Evolutionary conservation across 2,888 invertebrate genomes (phyloP), one percentile per base, ranked within the genome.

Genomic region (Acholoe squamosa): DNA sequence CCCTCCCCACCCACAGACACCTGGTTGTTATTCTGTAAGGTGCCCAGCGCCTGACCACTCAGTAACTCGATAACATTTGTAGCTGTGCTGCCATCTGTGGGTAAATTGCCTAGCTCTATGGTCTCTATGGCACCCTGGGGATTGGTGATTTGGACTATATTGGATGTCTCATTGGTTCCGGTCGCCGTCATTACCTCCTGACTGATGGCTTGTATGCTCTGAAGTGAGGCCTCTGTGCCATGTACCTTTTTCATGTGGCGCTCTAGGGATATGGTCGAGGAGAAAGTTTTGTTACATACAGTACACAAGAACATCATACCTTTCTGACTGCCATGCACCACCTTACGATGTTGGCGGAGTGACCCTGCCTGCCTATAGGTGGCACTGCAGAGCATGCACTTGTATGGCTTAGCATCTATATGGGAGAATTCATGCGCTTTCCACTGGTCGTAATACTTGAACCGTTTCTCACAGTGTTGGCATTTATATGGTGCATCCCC

Each of bases 361-460:
- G 86, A 86, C 12, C 86, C 86, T 0, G 86, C 86, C 25, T 86
- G 86, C 3, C 86, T 25, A 19, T 86, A 86, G 19, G 86, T 86
- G n/a, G 86, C 86, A n/a, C 31, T 86, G 54, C 86, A 86, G 0
- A 86, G 28, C 31, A 56, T 0, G 25, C 86, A 86, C 52, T 86
- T 86, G 33, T 86, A 86, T 0, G 86, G 86, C 56, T 86, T 86
- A 19, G 86, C 52, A n/a, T 86, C 86, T 7, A 54, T 10, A 54
- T 86, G 86, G 10, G n/a, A 22, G 28, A 52, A 86, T 22, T 86
- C 86, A n/a, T 86, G 86, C 10, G 86, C 86, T 52, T 86, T 86
- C 86, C 86, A 86, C 28, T 86, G 86, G 86, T 86, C 86, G 54
- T 86, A 86, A n/a, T 86, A 86, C 86, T 86, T 86, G 54, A 86